Percentiles rank a stretch among this genome's conserved stretches.
Conservation (phyloP, 2,113 vertebrate species). For the Silurus glanis region DNA sequence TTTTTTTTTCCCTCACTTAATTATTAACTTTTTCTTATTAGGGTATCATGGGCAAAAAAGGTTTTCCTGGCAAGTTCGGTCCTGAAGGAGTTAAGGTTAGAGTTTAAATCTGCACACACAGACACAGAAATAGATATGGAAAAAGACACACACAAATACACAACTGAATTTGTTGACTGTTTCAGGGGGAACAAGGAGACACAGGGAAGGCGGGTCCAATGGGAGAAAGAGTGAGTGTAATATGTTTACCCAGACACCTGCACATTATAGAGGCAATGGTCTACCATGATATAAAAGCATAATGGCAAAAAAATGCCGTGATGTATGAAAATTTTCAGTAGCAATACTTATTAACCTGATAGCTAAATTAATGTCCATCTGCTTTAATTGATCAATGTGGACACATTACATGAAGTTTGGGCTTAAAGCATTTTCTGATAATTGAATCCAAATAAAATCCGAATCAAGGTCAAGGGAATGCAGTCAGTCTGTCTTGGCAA, state of each 20-base stretch:
- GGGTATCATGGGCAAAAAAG: slow-evolving; percentile 85
- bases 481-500: not conserved
- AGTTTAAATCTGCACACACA: slow-evolving; percentile 7
- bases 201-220: slow-evolving; percentile 81
- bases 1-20: not conserved
- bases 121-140: slow-evolving; percentile 18
- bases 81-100: slow-evolving; percentile 86
- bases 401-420: not conserved
- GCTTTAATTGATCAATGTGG: not conserved
- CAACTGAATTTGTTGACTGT: slow-evolving; percentile 22
- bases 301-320: not conserved
- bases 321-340: not conserved
- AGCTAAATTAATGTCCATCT: not conserved
- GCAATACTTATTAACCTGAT: not conserved
- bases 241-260: slow-evolving; percentile 15
- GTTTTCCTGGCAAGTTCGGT: slow-evolving; percentile 86
- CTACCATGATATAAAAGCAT: not conserved
- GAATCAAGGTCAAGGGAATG: not conserved
- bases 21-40: slow-evolving; percentile 54
- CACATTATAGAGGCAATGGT: slow-evolving; percentile 30
- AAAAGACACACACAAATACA: slow-evolving; percentile 12
- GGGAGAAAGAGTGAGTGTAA: slow-evolving; percentile 85
- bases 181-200: slow-evolving; percentile 86
- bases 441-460: too few relatives aligned
- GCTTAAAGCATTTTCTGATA: not conserved